Conservation (phyloP, 2,888 invertebrate genomes). For the Dasypolia templi region DNA sequence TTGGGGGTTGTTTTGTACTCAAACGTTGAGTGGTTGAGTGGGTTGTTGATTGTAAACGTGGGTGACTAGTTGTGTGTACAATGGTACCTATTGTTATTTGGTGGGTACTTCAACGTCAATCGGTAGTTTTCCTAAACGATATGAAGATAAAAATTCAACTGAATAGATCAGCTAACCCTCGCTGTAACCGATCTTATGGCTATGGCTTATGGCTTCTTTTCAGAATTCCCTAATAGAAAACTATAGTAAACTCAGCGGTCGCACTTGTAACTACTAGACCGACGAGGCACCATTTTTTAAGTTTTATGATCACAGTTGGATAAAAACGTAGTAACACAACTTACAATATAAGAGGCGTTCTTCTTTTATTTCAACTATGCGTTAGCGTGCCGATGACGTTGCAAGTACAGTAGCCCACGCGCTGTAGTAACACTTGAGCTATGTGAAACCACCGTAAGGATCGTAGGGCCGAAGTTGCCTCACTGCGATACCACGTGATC, state of each 20-base stretch:
- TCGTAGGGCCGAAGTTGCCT: too few species aligned
- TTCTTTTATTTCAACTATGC: too few species aligned
- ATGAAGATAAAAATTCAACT: conserved; percentile 20
- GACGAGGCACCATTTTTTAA: background rate
- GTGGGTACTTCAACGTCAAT: conserved; percentile 41
- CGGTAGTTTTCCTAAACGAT: conserved; percentile 14
- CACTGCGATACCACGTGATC: too few species aligned
- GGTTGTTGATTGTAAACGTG: conserved; percentile 45
- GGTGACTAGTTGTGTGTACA: conserved; percentile 22
- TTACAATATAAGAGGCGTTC: too few species aligned
- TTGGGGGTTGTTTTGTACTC: conserved; percentile 42
- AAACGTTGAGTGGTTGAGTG: conserved; percentile 55
- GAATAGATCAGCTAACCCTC: conserved; percentile 8
- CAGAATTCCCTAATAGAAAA: background rate
- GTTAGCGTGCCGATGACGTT: background rate
- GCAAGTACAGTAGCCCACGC: background rate
- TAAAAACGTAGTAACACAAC: too few species aligned
- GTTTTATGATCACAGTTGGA: background rate
- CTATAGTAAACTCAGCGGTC: background rate
- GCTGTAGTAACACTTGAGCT: background rate
- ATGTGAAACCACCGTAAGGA: background rate
- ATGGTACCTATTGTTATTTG: conserved; percentile 46
- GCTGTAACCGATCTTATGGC: background rate
- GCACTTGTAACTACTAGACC: too few species aligned
- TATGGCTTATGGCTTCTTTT: too few species aligned